Evolutionary conservation across 2,797 vertebrate genomes (phyloP).

Genomic region (Fratercula arctica): DNA sequence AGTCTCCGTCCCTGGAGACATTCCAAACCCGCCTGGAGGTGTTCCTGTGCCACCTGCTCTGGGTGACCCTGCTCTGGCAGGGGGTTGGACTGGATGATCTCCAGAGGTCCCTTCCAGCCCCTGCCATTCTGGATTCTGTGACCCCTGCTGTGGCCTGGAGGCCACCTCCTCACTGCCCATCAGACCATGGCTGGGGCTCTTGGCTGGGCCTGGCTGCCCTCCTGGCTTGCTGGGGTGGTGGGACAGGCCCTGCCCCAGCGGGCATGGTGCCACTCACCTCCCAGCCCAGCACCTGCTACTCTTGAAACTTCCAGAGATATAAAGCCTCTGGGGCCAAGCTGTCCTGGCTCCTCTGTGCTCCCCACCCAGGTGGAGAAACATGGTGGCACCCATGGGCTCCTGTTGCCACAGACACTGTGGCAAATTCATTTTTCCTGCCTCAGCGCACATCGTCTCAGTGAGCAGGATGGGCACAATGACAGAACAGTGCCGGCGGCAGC

Average conservation of each 20-base stretch:
- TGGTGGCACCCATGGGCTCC: not conserved
- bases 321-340: not conserved
- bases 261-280: not conserved
- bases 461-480: not conserved
- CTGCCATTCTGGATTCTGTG: too few relatives aligned
- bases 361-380: not conserved
- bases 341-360: too few relatives aligned
- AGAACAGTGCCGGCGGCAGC: accelerated
- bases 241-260: not conserved
- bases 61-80: too few relatives aligned
- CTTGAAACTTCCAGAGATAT: not conserved
- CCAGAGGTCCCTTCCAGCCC: too few relatives aligned
- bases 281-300: not conserved
- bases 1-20: too few relatives aligned
- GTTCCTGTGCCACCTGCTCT: too few relatives aligned
- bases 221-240: accelerated
- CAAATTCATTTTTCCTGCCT: not conserved
- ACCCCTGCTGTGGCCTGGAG: not conserved
- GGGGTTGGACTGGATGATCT: too few relatives aligned
- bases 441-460: not conserved
- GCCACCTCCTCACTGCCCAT: not conserved
- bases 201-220: not conserved
- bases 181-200: not conserved
- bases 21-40: too few relatives aligned
- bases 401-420: not conserved